Evolutionary conservation across 2,797 vertebrate genomes (phyloP), one percentile per base, ranked within the genome.

Genomic region (Melanotaenia pygmaea): DNA sequence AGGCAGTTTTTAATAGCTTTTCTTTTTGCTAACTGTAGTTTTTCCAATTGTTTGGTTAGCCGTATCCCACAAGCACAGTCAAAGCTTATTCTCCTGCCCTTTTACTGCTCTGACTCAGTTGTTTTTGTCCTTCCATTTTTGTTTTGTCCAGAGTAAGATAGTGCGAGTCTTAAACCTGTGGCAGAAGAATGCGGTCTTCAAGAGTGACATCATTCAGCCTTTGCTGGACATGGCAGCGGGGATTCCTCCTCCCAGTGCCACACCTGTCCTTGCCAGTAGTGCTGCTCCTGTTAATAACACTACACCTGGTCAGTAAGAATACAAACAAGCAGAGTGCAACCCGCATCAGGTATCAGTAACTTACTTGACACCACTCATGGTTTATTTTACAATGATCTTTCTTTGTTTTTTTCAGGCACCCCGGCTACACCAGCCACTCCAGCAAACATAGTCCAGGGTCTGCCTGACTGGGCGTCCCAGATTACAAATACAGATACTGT

Each of bases 121-220:
- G 32, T 1, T 22, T 47, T n/a, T 64, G 6, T 62, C 22, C 1
- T 66, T 1, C 59, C 0, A 5, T 34, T 1, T 34, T 58, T 16
- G 3, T 66, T 7, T 3, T 64, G 87, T 94, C 37, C 90, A 99
- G 98, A 99, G 98, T 92, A 99, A 99, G 93, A 99, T 99, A 61
- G 98, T 99, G 69, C 93, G 98, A 86, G 98, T 99, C n/a, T 93
- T 99, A 65, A 99, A 99, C 88, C 93, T 99, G 43, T 99, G 98
- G 98, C 98, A 99, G 92, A 99, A 99, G 93, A 99, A 99, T 87
- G 97, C 94, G 0, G 98, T 99, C 35, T 99, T 99, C 87, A 99
- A 98, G 92, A 99, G 98, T 84, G 98, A 99, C 94, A 98, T 99
- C 89, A 99, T 99, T 83, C 98, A 99, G 85, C 98, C 98, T 69